Conservation (phyloP, 2,797 vertebrate species). For the Cygnus olor region DNA sequence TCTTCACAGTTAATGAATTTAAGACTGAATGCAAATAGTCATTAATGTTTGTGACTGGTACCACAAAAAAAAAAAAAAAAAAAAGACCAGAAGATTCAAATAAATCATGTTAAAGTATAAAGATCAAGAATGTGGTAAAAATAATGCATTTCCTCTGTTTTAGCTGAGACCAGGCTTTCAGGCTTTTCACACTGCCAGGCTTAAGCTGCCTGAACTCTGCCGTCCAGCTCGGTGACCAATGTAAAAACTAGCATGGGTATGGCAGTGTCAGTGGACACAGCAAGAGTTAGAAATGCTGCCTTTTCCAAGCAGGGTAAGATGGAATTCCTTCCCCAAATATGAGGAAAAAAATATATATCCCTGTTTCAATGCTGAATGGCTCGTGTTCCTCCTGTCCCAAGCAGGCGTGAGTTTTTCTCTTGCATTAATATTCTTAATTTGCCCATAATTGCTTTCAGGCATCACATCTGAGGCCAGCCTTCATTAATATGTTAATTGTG, state of each 20-base stretch:
- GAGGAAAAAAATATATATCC: background rate
- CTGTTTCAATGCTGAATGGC: background rate
- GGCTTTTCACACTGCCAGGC: background rate
- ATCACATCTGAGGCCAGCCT: slow-evolving; percentile 64
- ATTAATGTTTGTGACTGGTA: background rate
- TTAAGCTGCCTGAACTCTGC: background rate
- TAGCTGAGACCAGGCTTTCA: background rate
- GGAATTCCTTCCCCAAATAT: background rate
- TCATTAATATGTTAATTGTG: slow-evolving; percentile 76
- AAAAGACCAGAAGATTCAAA: background rate
- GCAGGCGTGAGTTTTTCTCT: slow-evolving; percentile 2
- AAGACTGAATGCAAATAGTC: background rate
- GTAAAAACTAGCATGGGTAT: background rate
- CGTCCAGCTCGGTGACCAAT: accelerated
- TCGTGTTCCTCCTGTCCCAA: slow-evolving; percentile 9
- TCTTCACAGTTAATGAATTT: background rate
- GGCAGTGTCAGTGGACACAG: background rate
- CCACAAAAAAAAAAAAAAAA: background rate
- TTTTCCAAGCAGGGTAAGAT: background rate
- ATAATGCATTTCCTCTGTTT: background rate
- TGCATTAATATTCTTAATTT: slow-evolving; percentile 65
- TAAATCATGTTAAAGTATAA: background rate
- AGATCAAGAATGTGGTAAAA: background rate
- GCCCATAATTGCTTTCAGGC: slow-evolving; percentile 56
- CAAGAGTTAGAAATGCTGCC: background rate